phyloP scores from a whole-genome alignment of 2,797 vertebrate species.

The Nyctalus aviator region DNA sequence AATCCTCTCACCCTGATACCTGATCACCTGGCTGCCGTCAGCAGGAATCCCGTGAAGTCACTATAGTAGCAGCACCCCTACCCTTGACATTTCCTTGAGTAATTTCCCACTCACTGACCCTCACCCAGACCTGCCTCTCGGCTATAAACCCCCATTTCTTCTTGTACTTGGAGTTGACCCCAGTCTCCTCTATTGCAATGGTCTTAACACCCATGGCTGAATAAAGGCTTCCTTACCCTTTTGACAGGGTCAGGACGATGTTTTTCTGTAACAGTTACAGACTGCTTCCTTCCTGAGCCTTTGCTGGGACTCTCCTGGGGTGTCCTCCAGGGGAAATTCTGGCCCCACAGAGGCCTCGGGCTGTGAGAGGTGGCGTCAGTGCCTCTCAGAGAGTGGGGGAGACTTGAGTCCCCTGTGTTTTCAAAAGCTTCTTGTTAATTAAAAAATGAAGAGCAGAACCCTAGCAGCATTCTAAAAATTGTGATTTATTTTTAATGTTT shows the following conservation, averaged over 20 bases:
- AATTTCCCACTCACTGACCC: not conserved
- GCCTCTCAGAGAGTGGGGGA: not conserved
- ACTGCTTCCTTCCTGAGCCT: not conserved
- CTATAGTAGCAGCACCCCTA: not conserved
- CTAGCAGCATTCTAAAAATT: not conserved
- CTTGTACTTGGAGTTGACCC: not conserved
- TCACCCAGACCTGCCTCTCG: not conserved
- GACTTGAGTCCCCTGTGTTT: not conserved
- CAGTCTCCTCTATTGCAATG: not conserved
- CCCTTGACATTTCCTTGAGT: not conserved
- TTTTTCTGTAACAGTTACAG: not conserved
- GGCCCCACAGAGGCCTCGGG: not conserved
- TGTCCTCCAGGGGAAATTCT: not conserved
- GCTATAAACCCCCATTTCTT: not conserved
- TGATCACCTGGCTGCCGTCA: not conserved
- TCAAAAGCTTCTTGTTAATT: constrained; percentile 14
- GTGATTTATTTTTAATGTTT: constrained; percentile 4
- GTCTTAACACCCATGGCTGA: not conserved
- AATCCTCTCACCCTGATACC: not conserved
- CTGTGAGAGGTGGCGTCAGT: not conserved
- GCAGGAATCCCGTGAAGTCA: not conserved
- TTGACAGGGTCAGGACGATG: not conserved
- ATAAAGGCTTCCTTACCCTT: not conserved
- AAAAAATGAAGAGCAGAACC: not conserved
- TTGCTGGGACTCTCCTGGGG: not conserved